phyloP scores from a whole-genome alignment of 2,797 vertebrate genomes.

The Lacerta agilis region DNA sequence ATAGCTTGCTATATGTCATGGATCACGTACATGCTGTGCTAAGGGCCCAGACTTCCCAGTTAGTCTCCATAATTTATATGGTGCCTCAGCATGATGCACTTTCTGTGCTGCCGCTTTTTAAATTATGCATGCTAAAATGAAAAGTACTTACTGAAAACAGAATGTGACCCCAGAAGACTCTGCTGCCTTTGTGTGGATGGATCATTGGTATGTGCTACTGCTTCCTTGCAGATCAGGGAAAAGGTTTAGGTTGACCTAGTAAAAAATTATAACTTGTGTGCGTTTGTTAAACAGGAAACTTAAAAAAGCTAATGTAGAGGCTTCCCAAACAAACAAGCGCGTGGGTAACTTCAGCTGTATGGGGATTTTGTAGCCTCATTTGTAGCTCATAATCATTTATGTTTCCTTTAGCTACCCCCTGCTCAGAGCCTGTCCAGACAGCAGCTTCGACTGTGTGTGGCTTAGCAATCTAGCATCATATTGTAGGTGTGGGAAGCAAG shows the following conservation, averaged over 20 bases:
- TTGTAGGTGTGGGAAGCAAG: neutral
- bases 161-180: conserved; percentile 51
- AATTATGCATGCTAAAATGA: conserved; percentile 65
- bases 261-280: neutral
- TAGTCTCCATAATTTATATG: conserved; percentile 64
- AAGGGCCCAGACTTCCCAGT: conserved; percentile 36
- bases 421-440: neutral
- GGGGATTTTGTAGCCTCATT: neutral
- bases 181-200: neutral
- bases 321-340: neutral
- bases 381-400: neutral
- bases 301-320: neutral
- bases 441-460: neutral
- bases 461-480: neutral
- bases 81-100: conserved; percentile 49
- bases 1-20: conserved; percentile 41
- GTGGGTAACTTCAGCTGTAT: neutral
- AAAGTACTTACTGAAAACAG: conserved; percentile 54
- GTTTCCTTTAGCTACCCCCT: neutral
- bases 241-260: conserved; percentile 3
- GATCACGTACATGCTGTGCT: conserved; percentile 28
- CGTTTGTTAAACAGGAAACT: neutral
- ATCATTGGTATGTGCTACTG: conserved; percentile 17
- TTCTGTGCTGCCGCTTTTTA: conserved; percentile 64
- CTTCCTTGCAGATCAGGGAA: neutral